phyloP scores from a whole-genome alignment of 2,113 vertebrate genomes.

The Odontesthes bonariensis region DNA sequence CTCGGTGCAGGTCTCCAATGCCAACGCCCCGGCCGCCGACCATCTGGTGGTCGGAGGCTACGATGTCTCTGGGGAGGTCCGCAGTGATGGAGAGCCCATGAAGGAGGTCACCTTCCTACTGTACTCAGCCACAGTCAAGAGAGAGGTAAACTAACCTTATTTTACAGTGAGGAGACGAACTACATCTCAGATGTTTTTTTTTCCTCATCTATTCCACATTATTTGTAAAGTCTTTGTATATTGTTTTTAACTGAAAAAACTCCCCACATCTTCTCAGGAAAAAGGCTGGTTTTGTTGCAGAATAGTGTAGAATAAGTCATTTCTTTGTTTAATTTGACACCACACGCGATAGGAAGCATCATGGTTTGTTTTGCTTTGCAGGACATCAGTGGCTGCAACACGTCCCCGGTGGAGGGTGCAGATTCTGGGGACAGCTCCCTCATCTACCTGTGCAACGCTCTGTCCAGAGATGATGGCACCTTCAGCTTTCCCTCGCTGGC shows the following conservation, averaged over 20 bases:
- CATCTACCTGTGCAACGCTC: conserved; percentile 88
- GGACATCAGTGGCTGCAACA: conserved; percentile 90
- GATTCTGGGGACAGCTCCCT: conserved; percentile 85
- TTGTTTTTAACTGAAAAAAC: background rate
- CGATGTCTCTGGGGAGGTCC: conserved; percentile 93
- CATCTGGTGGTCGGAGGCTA: conserved; percentile 94
- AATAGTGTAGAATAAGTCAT: background rate
- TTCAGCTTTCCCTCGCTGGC: conserved; percentile 92
- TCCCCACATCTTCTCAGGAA: background rate
- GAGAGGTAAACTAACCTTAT: conserved; percentile 83
- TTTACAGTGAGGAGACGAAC: background rate
- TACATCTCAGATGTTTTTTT: background rate
- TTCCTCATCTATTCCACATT: no score
- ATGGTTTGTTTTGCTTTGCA: conserved; percentile 50
- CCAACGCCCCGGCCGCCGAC: conserved; percentile 87
- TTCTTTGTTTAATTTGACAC: background rate
- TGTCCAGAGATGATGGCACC: conserved; percentile 91
- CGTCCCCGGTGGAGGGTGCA: conserved; percentile 88
- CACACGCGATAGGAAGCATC: no score
- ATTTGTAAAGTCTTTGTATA: background rate
- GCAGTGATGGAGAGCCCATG: conserved; percentile 98
- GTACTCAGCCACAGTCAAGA: conserved; percentile 88
- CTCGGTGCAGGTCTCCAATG: conserved; percentile 88
- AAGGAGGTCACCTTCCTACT: conserved; percentile 97
- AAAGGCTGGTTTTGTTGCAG: no score